Conservation (phyloP, 2,797 vertebrate species). For the Florisuga fusca region DNA sequence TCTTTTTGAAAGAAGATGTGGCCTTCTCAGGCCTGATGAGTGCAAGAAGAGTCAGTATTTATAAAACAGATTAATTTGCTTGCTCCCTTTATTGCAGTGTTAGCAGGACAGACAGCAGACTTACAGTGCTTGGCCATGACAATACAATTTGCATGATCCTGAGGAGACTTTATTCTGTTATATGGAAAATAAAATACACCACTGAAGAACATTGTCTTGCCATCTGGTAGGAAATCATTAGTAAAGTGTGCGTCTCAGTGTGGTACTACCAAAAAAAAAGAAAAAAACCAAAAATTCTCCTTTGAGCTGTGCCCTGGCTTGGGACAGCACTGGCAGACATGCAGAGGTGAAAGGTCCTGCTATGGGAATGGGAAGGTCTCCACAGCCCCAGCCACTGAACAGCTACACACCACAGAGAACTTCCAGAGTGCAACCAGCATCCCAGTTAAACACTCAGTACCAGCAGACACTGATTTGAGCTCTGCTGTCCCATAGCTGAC, state of each 20-base stretch:
- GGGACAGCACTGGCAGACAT: fast-evolving
- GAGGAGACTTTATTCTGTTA: background rate
- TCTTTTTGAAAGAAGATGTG: background rate
- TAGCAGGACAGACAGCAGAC: background rate
- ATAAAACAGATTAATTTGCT: background rate
- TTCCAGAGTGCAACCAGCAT: background rate
- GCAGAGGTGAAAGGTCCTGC: background rate
- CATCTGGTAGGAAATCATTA: background rate
- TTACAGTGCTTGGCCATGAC: background rate
- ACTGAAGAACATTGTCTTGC: background rate
- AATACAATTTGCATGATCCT: background rate
- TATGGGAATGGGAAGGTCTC: fast-evolving
- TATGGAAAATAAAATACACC: background rate
- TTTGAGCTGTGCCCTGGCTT: background rate
- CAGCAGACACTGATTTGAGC: background rate
- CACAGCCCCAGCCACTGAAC: fast-evolving
- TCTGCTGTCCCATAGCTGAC: background rate
- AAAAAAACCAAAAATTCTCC: background rate
- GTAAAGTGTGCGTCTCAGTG: background rate
- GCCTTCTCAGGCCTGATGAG: background rate
- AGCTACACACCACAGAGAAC: fast-evolving
- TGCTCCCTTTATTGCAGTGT: background rate
- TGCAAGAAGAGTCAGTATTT: background rate
- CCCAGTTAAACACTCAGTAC: background rate
- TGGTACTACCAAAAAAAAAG: background rate